Evolutionary conservation across 2,888 invertebrate genomes (phyloP).

Genomic region (Chouioia cunea): DNA sequence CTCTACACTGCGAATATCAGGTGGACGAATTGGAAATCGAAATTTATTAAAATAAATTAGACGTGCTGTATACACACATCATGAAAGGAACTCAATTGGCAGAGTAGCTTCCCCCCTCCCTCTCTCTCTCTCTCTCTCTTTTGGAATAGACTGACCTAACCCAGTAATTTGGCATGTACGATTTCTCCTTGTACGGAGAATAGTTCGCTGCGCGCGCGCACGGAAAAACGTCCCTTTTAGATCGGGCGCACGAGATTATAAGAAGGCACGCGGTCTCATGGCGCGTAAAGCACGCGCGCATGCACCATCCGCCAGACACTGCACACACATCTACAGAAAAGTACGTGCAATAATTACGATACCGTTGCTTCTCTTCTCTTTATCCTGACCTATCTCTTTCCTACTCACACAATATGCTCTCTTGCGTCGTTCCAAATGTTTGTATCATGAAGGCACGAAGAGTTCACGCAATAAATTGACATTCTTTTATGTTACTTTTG

Average conservation of each 20-base stretch:
- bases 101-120: too few species aligned
- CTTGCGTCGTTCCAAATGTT: too few species aligned
- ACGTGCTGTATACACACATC: too few species aligned
- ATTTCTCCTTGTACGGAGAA: conserved; percentile 13
- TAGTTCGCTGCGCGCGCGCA: background rate
- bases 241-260: conserved; percentile 25
- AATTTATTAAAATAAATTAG: conserved; percentile 20
- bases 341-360: conserved; percentile 45
- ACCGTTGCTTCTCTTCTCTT: conserved; percentile 37
- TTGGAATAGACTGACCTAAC: conserved; percentile 54
- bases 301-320: background rate
- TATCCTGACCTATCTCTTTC: too few species aligned
- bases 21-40: background rate
- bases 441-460: too few species aligned
- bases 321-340: background rate
- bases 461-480: too few species aligned
- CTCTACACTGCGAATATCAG: background rate
- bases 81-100: conserved; percentile 24
- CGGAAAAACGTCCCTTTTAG: conserved; percentile 32
- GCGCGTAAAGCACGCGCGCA: conserved; percentile 26
- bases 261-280: conserved; percentile 10
- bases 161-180: conserved; percentile 39
- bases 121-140: conserved; percentile 11
- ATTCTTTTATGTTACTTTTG: too few species aligned
- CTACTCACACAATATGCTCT: too few species aligned